Evolutionary conservation across 2,113 vertebrate genomes (phyloP), one percentile per base, ranked within the genome.

Genomic region (Copsychus sechellarum): DNA sequence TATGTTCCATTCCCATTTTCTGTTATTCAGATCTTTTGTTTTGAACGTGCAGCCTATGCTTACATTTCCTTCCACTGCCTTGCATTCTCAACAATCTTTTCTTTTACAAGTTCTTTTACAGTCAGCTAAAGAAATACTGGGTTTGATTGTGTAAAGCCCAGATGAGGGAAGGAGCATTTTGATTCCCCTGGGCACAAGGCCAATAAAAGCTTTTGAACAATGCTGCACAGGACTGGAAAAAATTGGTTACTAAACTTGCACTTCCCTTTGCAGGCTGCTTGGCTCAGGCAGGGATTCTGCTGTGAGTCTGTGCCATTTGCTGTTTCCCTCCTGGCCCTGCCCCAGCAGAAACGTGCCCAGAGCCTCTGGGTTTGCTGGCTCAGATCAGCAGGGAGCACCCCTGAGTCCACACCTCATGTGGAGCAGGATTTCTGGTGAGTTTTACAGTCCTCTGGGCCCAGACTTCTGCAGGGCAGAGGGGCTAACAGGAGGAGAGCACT

Each of bases 151-250:
- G 56, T 36, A 80, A 94, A 81, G 85, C 90, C 66, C 82, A 77
- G 64, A 77, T 19, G 92, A 90, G 47, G 80, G 86, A 95, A 67
- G 65, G 60, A 74, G 53, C 8, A 36, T 91, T 93, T 92, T 94
- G 94, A 94, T 96, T 96, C 86, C 94, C 48, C 65, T 45, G 72
- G 96, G 95, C 92, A 4, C 48, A 18, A 60, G 29, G 95, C 93
- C 95, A 96, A 66, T 29, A 74, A 95, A 94, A 96, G 96, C 94
- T 90, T 94, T 92, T 92, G 57, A 88, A 96, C 93, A 97, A 96
- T 94, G 79, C 90, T 94, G 85, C 95, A 78, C 28, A 93, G 69
- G 56, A 56, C 58, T 94, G 95, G 92, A 91, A 96, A 93, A 83
- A 93, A 85, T 45, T 10, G 26, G 87, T 92, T 91, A 56, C 87